phyloP scores from a whole-genome alignment of 2,797 vertebrate species.

The Rhinogobio ventralis region DNA sequence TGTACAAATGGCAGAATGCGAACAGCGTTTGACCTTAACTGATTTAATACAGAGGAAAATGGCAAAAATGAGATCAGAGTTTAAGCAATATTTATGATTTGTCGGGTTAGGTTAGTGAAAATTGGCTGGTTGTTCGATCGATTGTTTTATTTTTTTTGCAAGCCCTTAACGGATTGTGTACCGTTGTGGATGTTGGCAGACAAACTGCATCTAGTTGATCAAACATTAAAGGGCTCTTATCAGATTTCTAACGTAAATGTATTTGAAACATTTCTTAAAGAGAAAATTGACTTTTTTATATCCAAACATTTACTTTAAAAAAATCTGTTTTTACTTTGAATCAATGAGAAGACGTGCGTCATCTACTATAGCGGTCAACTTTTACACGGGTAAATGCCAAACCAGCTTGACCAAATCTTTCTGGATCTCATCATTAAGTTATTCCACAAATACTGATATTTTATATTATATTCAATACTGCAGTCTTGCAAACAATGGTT shows the following conservation, averaged over 20 bases:
- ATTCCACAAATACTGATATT: slow-evolving; percentile 24
- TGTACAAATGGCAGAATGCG: slow-evolving; percentile 57
- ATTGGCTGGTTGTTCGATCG: slow-evolving; percentile 29
- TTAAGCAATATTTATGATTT: slow-evolving; percentile 6
- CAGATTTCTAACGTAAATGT: slow-evolving; percentile 31
- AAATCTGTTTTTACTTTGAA: slow-evolving; percentile 6
- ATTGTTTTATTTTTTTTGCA: background rate
- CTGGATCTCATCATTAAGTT: slow-evolving; percentile 50
- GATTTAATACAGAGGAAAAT: slow-evolving; percentile 1
- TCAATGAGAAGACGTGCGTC: slow-evolving; percentile 15
- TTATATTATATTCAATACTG: slow-evolving; percentile 22
- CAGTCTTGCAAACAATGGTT: slow-evolving; percentile 39
- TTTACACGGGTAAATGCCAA: slow-evolving; percentile 63
- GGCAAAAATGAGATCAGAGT: background rate
- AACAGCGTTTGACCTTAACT: slow-evolving; percentile 20
- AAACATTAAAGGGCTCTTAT: slow-evolving; percentile 54
- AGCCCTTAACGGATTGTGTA: slow-evolving; percentile 40
- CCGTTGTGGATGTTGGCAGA: slow-evolving; percentile 9
- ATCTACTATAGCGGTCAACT: slow-evolving; percentile 44
- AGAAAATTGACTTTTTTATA: slow-evolving; percentile 54
- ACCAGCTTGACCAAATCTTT: slow-evolving; percentile 74
- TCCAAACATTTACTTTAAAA: slow-evolving; percentile 18
- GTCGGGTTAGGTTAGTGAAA: slow-evolving; percentile 17
- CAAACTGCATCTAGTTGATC: slow-evolving; percentile 3
- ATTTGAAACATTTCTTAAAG: slow-evolving; percentile 53